phyloP scores from a whole-genome alignment of 2,888 invertebrate genomes.

The Eilema depressum region DNA sequence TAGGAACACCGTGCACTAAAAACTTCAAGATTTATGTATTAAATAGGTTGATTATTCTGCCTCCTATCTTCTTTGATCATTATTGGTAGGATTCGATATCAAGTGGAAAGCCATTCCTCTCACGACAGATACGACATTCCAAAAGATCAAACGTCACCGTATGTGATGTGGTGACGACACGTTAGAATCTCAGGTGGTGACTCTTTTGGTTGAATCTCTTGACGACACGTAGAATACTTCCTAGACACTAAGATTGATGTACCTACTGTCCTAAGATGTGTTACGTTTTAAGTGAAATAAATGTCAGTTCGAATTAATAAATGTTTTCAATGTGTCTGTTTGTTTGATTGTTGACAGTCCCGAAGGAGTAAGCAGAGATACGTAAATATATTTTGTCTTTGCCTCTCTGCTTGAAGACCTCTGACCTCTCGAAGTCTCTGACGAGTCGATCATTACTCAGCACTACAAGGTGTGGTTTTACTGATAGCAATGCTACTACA shows the following conservation, averaged over 20 bases:
- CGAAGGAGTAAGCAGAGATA: background rate
- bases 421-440: too few relatives aligned
- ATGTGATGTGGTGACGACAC: background rate
- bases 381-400: background rate
- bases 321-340: conserved; percentile 15
- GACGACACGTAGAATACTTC: background rate
- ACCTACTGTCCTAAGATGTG: background rate
- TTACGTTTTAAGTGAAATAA: background rate
- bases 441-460: too few relatives aligned
- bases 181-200: too few relatives aligned
- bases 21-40: too few relatives aligned
- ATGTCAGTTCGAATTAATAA: conserved; percentile 8
- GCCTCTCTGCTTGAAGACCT: background rate
- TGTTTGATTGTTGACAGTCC: background rate
- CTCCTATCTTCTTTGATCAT: background rate
- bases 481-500: background rate
- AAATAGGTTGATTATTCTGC: too few relatives aligned
- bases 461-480: background rate
- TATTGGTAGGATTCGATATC: background rate
- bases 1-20: too few relatives aligned
- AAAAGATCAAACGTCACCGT: background rate
- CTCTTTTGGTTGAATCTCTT: background rate
- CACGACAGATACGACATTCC: background rate
- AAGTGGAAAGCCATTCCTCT: background rate
- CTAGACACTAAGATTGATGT: background rate